Conservation (phyloP, 2,113 vertebrate genomes). For the Dicerorhinus sumatrensis region DNA sequence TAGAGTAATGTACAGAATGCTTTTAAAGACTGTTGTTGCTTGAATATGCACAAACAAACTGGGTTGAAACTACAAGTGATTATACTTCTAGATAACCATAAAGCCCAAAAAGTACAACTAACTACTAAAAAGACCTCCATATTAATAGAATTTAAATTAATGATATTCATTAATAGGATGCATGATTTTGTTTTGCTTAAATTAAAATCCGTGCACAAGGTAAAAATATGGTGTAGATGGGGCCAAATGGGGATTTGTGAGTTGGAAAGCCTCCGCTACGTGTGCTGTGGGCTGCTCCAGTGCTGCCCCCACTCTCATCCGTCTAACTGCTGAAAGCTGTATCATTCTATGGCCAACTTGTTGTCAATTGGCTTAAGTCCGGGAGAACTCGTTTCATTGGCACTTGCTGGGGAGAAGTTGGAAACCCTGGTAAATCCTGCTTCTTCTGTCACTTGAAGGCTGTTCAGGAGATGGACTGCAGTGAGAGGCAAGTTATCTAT, state of each 20-base stretch:
- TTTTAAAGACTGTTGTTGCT: not conserved
- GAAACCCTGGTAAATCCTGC: not conserved
- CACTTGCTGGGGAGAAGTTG: not conserved
- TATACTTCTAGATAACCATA: not conserved
- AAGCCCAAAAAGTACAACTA: not conserved
- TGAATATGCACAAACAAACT: not conserved
- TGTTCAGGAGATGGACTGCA: not conserved
- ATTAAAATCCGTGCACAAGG: not conserved
- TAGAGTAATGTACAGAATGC: not conserved
- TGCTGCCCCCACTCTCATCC: not conserved
- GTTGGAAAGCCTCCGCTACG: not conserved
- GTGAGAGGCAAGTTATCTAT: not conserved
- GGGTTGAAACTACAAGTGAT: not conserved
- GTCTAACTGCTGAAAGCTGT: not conserved
- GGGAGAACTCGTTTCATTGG: not conserved
- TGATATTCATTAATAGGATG: not conserved
- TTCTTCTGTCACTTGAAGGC: not conserved
- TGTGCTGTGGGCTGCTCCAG: rapidly evolving
- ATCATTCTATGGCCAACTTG: not conserved
- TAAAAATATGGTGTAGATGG: not conserved
- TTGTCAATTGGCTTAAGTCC: not conserved
- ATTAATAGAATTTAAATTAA: not conserved
- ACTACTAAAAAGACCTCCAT: not conserved
- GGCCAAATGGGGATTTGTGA: not conserved
- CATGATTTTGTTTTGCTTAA: not conserved